Percentiles rank a stretch among this genome's conserved stretches.
These are phyloP conservation scores for Ataeniobius toweri DNA, from an alignment of 2,797 vertebrate genomes.

Conservation along the genomic window DNA sequence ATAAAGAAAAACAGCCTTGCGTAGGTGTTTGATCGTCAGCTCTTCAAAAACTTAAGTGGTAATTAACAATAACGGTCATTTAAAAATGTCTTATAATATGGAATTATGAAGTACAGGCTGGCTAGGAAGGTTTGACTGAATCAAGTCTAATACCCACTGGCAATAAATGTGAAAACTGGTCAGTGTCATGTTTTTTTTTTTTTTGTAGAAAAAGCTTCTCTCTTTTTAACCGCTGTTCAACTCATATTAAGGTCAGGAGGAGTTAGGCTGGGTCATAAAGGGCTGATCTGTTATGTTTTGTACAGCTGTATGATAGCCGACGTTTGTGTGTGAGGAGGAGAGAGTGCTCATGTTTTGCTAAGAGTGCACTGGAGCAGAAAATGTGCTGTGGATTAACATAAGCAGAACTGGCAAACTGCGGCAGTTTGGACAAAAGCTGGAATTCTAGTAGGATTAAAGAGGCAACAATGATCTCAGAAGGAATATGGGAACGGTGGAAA, in stretches of 20 bases:
- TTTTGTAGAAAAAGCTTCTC: slow-evolving; percentile 21
- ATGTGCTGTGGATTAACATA: slow-evolving; percentile 65
- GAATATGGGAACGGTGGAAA: background rate
- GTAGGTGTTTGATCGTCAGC: slow-evolving; percentile 28
- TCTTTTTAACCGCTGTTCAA: slow-evolving; percentile 47
- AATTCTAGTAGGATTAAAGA: slow-evolving; percentile 40
- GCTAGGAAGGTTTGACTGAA: slow-evolving; percentile 2
- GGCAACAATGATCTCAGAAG: slow-evolving; percentile 13
- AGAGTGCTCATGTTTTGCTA: slow-evolving; percentile 35
- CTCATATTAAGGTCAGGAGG: slow-evolving; percentile 71
- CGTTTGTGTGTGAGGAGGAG: slow-evolving; percentile 12
- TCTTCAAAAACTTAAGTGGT: slow-evolving; percentile 1
- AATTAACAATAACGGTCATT: background rate
- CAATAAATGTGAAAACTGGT: slow-evolving; percentile 46
- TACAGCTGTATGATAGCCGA: slow-evolving; percentile 16
- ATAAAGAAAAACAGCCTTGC: slow-evolving; percentile 1
- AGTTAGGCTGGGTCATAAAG: slow-evolving; percentile 56
- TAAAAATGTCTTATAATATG: slow-evolving; percentile 5
- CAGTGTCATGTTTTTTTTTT: slow-evolving; percentile 16
- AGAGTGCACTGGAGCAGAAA: slow-evolving; percentile 60
- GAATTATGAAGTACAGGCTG: slow-evolving; percentile 16
- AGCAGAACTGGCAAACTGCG: slow-evolving; percentile 49
- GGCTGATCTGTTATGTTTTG: slow-evolving; percentile 41
- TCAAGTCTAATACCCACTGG: slow-evolving; percentile 15
- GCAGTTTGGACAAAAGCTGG: slow-evolving; percentile 54